Evolutionary conservation across 2,797 vertebrate genomes (phyloP).

Genomic region (Enteromius treurensis): DNA sequence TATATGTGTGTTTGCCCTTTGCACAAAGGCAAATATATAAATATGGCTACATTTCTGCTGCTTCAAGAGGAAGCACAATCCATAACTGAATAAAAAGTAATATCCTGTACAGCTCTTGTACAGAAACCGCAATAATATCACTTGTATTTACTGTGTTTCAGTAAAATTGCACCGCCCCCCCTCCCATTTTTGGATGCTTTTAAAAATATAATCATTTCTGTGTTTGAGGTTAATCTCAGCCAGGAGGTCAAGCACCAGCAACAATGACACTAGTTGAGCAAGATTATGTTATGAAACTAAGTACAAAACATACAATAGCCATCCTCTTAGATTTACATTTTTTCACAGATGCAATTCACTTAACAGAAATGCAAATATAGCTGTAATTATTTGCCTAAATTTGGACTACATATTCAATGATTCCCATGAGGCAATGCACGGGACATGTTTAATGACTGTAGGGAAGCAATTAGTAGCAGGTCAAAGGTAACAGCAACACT

Average conservation of each 20-base stretch:
- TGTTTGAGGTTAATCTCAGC: not conserved
- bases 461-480: not conserved
- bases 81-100: slow-evolving; percentile 28
- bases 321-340: not conserved
- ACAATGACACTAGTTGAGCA: not conserved
- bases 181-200: not conserved
- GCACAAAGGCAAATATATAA: slow-evolving; percentile 24
- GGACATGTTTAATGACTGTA: not conserved
- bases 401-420: not conserved
- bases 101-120: not conserved
- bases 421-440: not conserved
- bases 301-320: not conserved
- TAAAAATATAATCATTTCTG: not conserved
- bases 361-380: not conserved
- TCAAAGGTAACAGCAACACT: not conserved
- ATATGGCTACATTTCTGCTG: slow-evolving; percentile 11
- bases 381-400: not conserved
- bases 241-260: not conserved
- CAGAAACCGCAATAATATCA: not conserved
- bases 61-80: slow-evolving; percentile 24
- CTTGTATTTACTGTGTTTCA: not conserved
- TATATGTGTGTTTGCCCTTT: slow-evolving; percentile 2
- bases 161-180: not conserved
- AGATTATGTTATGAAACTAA: slow-evolving; percentile 3
- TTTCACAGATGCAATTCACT: not conserved